Percentiles rank a stretch among this genome's conserved stretches.
Evolutionary conservation across 2,113 vertebrate genomes (phyloP).

Genomic region (Peromyscus maniculatus): DNA sequence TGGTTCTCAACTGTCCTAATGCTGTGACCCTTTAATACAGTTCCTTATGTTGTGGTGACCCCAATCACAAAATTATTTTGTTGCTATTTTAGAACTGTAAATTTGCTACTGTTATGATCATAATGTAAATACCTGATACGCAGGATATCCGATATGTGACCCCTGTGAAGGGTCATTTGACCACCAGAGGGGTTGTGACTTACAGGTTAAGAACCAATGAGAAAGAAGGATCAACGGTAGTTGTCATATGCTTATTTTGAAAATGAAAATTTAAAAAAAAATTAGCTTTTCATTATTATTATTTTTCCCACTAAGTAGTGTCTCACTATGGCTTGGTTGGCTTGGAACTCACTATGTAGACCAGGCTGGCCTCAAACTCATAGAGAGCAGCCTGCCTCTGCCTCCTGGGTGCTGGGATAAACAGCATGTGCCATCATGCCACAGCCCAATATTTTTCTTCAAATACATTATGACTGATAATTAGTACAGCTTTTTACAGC

Average conservation of each 20-base stretch:
- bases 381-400: not conserved
- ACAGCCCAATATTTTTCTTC: not conserved
- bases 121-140: not conserved
- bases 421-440: not conserved
- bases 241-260: not conserved
- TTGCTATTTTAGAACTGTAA: not conserved
- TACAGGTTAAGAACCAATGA: no score
- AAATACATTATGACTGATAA: conserved; percentile 22
- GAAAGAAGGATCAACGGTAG: not conserved
- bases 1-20: not conserved
- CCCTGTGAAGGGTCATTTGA: not conserved
- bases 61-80: not conserved
- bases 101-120: not conserved
- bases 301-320: not conserved
- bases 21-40: not conserved
- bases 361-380: not conserved
- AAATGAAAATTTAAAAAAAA: conserved; percentile 15
- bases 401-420: not conserved
- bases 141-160: not conserved
- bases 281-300: not conserved
- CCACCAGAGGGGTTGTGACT: not conserved
- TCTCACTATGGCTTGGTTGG: not conserved
- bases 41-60: not conserved
- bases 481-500: not conserved
- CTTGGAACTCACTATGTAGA: not conserved